Base-by-base conservation (phyloP, 1,140 invertebrate species). In the Arctopsyche grandis region DNA sequence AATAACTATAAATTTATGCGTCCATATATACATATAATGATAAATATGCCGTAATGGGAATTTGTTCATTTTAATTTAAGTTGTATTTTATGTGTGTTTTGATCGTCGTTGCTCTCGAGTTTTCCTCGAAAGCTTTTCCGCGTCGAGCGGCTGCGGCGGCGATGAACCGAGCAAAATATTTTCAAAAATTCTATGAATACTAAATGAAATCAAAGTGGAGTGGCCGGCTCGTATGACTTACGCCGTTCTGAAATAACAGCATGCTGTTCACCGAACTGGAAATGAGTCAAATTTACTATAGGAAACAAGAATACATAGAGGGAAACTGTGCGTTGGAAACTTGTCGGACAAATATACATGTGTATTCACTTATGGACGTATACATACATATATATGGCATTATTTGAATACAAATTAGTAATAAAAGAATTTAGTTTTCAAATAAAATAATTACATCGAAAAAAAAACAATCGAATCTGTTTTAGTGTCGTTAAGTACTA, bases 181-280 rank as follows among this genome's bases (percentile, higher is more conserved):
- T 70, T 78, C 76, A 78, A 78, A 78, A 78, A 78, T 78, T 78
- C 76, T 78, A 78, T 78, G 76, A 78, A 78, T 78, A 78, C 76
- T 69, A 78, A 78, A 78, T 78, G 76, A 78, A 78, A 78, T 78
- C 76, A 78, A 70, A 52, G 66, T 70, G 26, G 76, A 78, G 63
- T 78, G 76, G 60, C 10, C 75, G 58, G 70, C 3, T 60, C 44
- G 38, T 29, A 66, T 69, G 22, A 77, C 52, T 69, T 46, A 69
- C 26, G 26, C 26, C 52, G 14, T 43, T 29, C 52, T 69, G 46
- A 69, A 77, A 77, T 16, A 77, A 66, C 29, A 19, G 58, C 9
- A 19, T n/a, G 16, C 21, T 4, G 16, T 3, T 4, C 58, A 63
- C 26, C 63, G 52, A 44, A 9, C 66, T 24, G 38, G 66, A 69